Evolutionary conservation across 1,140 invertebrate species (phyloP).

Genomic region (Eciton burchellii): DNA sequence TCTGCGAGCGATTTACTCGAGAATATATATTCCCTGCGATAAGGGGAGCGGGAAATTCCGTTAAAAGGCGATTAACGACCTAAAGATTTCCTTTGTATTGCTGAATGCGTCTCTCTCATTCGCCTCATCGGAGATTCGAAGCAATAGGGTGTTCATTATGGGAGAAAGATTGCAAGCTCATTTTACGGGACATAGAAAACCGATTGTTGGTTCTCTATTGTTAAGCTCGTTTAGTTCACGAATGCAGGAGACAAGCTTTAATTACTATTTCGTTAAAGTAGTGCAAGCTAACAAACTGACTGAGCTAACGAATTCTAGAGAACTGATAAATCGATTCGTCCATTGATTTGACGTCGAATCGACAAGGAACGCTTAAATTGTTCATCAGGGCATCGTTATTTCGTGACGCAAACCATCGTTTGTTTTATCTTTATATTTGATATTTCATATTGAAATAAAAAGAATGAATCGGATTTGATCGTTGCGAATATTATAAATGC

Average conservation of each 20-base stretch:
- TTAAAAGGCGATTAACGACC: conserved; percentile 13
- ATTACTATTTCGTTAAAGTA: conserved; percentile 5
- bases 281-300: background rate
- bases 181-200: conserved; percentile 11
- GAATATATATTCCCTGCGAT: background rate
- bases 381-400: no score
- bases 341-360: no score
- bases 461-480: background rate
- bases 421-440: no score
- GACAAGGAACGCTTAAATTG: no score
- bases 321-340: background rate
- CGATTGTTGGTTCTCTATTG: background rate
- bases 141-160: conserved; percentile 25
- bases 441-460: background rate
- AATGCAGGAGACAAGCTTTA: background rate
- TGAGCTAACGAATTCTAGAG: background rate
- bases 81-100: conserved; percentile 31
- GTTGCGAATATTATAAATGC: background rate
- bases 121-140: conserved; percentile 2
- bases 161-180: conserved; percentile 24
- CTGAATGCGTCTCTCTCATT: conserved; percentile 4
- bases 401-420: no score
- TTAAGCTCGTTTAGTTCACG: background rate
- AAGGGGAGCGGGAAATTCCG: background rate
- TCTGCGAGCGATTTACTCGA: background rate